These are phyloP conservation scores for Plecturocebus donacophilus DNA, from an alignment of 2,113 vertebrate genomes.

Conservation along the genomic window DNA sequence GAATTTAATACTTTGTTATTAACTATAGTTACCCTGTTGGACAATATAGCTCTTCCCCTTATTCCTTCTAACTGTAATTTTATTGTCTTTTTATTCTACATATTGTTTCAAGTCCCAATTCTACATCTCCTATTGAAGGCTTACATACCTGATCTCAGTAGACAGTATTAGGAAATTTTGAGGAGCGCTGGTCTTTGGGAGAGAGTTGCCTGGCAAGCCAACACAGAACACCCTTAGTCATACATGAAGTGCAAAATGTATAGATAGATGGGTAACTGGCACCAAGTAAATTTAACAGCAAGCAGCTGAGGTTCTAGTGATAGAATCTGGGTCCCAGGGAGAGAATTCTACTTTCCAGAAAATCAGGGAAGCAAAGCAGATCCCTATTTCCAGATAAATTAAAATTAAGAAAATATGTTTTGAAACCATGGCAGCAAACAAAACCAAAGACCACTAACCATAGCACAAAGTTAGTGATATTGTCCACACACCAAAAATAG, in stretches of 20 bases:
- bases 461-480: not conserved
- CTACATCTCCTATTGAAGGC: not conserved
- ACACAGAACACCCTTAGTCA: not conserved
- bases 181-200: not conserved
- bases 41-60: not conserved
- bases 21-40: not conserved
- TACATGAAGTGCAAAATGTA: not conserved
- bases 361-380: not conserved
- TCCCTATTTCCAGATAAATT: not conserved
- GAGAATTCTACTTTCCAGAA: not conserved
- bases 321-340: not conserved
- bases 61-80: not conserved
- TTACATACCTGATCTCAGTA: not conserved
- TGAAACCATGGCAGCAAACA: not conserved
- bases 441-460: not conserved
- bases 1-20: not conserved
- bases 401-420: conserved; percentile 4
- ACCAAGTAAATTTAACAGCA: not conserved
- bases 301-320: not conserved
- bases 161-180: not conserved
- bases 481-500: not conserved
- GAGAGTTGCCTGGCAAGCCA: not conserved
- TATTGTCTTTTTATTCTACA: not conserved
- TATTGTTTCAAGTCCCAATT: not conserved
- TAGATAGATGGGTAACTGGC: not conserved